A percentile compares a stretch with the other conserved stretches of the same genome.
Conservation (phyloP, 2,797 vertebrate genomes). For the Nyctibius grandis region DNA sequence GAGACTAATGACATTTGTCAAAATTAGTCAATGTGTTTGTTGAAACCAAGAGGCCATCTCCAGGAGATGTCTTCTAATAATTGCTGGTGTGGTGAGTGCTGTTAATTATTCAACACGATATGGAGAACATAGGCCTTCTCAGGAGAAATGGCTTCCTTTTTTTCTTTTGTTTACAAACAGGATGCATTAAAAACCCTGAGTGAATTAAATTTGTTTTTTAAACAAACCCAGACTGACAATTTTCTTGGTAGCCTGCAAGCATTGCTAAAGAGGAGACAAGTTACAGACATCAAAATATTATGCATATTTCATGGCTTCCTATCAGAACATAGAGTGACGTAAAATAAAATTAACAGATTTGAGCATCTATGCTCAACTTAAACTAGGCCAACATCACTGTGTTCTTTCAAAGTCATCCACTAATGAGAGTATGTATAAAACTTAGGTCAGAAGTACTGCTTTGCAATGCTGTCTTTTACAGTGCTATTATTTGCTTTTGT, state of each 20-base stretch:
- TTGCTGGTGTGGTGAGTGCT: background rate
- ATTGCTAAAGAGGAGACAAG: background rate
- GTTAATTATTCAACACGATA: constrained; percentile 64
- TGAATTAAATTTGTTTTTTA: constrained; percentile 37
- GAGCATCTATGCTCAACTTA: background rate
- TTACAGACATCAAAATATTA: constrained; percentile 33
- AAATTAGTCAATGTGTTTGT: constrained; percentile 42
- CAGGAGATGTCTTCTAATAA: constrained; percentile 42
- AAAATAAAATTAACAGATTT: constrained; percentile 13
- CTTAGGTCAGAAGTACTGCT: background rate
- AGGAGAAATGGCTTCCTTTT: constrained; percentile 24
- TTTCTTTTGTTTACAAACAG: constrained; percentile 41
- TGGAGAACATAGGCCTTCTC: background rate
- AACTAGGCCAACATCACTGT: background rate
- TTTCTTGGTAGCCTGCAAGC: background rate
- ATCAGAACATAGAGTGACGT: background rate
- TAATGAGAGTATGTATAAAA: background rate
- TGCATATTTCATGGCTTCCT: constrained; percentile 41
- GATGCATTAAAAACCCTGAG: constrained; percentile 30
- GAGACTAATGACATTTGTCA: constrained; percentile 61
- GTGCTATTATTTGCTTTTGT: background rate
- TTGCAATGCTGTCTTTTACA: background rate
- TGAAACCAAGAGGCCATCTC: constrained; percentile 39
- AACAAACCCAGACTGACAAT: constrained; percentile 30
- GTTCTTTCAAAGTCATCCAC: background rate